These are phyloP conservation scores for Glaucopsyche alexis DNA, from an alignment of 2,888 invertebrate genomes.

Conservation along the genomic window DNA sequence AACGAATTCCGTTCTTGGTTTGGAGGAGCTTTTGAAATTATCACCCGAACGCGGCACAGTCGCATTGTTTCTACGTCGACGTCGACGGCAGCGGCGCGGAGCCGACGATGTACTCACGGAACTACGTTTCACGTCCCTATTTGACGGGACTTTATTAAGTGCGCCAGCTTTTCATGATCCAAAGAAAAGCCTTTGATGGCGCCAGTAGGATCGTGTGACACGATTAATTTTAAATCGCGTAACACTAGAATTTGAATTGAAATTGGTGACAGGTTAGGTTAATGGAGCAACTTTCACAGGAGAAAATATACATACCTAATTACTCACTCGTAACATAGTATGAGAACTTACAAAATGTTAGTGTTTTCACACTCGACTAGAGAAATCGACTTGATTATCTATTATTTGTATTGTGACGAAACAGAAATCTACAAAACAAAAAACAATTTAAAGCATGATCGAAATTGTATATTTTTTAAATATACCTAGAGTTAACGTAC, in stretches of 20 bases:
- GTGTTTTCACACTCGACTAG: not conserved
- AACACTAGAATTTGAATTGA: slow-evolving; percentile 9
- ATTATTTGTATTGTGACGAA: not conserved
- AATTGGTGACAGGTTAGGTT: too few species aligned
- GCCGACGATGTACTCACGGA: not conserved
- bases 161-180: slow-evolving; percentile 39
- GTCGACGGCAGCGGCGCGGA: not conserved
- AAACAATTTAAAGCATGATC: not conserved
- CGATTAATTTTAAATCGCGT: slow-evolving; percentile 30
- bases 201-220: slow-evolving; percentile 15
- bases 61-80: slow-evolving; percentile 30
- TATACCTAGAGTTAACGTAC: not conserved
- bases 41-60: slow-evolving; percentile 29
- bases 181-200: slow-evolving; percentile 30
- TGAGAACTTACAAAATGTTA: not conserved
- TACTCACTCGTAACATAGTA: too few species aligned
- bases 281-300: too few species aligned
- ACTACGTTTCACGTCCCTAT: slow-evolving; percentile 52
- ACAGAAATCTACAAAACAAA: slow-evolving; percentile 5
- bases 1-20: slow-evolving; percentile 31
- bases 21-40: slow-evolving; percentile 35
- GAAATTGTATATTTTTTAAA: slow-evolving; percentile 5
- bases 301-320: too few species aligned
- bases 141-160: slow-evolving; percentile 60
- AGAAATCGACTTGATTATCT: not conserved